phyloP scores from a whole-genome alignment of 2,113 vertebrate species.

The Catharus bicknelli region DNA sequence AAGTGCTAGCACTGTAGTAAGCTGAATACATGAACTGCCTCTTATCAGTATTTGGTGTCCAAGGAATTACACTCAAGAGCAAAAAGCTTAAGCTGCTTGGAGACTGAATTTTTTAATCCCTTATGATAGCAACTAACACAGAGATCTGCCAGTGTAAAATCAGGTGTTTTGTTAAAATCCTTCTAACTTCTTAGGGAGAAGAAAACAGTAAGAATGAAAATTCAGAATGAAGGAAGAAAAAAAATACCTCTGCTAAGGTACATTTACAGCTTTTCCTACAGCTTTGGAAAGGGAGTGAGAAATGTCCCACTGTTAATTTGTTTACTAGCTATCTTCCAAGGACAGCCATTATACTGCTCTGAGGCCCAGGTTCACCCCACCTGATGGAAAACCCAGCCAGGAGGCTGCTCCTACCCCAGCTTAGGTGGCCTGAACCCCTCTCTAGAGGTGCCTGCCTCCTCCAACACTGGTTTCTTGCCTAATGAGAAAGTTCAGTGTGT shows the following conservation, averaged over 20 bases:
- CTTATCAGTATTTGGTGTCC: background rate
- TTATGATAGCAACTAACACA: conserved; percentile 3
- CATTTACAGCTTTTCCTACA: background rate
- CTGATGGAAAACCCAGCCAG: background rate
- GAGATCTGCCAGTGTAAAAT: conserved; percentile 1
- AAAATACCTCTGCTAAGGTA: background rate
- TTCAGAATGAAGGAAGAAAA: background rate
- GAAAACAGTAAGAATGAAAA: background rate
- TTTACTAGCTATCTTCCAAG: background rate
- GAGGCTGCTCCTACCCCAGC: background rate
- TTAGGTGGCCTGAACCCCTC: background rate
- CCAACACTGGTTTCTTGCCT: background rate
- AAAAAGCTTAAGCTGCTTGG: conserved; percentile 45
- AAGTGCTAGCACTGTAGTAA: conserved; percentile 20
- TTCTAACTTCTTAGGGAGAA: background rate
- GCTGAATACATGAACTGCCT: conserved; percentile 4
- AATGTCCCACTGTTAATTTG: background rate
- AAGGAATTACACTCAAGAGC: conserved; percentile 39
- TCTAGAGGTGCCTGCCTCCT: background rate
- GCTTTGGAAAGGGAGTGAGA: background rate
- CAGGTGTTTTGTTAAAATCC: conserved; percentile 3
- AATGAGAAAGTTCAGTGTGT: background rate
- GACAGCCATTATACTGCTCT: background rate
- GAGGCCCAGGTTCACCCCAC: background rate
- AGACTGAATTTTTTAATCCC: conserved; percentile 27